These are phyloP conservation scores for Pinctada fucata DNA, from an alignment of 2,888 invertebrate genomes.

Conservation along the genomic window DNA sequence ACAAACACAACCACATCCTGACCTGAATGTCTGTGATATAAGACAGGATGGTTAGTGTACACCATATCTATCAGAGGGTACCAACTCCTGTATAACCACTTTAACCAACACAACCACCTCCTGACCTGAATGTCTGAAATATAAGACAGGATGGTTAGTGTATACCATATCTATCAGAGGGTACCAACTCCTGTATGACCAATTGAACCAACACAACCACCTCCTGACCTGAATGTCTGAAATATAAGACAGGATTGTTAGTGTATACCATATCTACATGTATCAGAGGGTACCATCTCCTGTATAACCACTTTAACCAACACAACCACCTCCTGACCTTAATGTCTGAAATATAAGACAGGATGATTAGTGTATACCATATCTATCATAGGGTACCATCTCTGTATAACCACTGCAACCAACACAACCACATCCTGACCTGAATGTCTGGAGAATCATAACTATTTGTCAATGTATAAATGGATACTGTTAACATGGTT, in stretches of 20 bases:
- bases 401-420: slow-evolving; percentile 90
- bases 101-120: slow-evolving; percentile 84
- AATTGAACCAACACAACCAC: slow-evolving; percentile 86
- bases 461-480: slow-evolving; percentile 88
- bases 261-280: slow-evolving; percentile 82
- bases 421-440: slow-evolving; percentile 83
- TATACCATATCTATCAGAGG: slow-evolving; percentile 84
- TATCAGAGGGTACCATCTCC: slow-evolving; percentile 84
- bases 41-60: slow-evolving; percentile 87
- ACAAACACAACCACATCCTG: slow-evolving; percentile 84
- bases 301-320: slow-evolving; percentile 90
- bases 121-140: slow-evolving; percentile 85
- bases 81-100: slow-evolving; percentile 89
- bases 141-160: slow-evolving; percentile 85
- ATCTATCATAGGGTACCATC: slow-evolving; percentile 83
- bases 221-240: slow-evolving; percentile 85
- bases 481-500: no score
- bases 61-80: slow-evolving; percentile 83
- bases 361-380: slow-evolving; percentile 90
- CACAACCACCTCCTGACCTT: slow-evolving; percentile 83
- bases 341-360: slow-evolving; percentile 81
- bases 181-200: slow-evolving; percentile 87
- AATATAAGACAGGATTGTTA: slow-evolving; percentile 82
- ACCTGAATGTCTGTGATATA: slow-evolving; percentile 83
- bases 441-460: slow-evolving; percentile 81